Evolutionary conservation across 2,113 vertebrate genomes (phyloP).

Genomic region (Stegastes partitus): DNA sequence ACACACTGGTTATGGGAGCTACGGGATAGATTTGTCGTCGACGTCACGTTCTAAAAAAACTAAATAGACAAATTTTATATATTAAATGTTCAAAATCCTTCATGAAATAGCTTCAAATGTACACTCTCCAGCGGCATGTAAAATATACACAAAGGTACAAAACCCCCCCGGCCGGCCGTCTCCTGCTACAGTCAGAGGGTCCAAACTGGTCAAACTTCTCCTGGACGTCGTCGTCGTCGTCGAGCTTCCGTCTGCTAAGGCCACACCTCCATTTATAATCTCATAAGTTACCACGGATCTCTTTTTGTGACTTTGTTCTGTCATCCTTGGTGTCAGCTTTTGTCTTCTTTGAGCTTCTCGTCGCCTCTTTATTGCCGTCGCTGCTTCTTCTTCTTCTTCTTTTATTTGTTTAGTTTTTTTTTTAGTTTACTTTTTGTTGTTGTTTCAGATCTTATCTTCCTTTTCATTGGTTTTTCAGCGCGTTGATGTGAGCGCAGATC

Average conservation of each 20-base stretch:
- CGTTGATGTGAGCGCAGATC: constrained; percentile 98
- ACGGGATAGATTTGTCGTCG: constrained; percentile 75
- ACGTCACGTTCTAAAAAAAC: constrained; percentile 81
- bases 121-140: constrained; percentile 80
- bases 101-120: constrained; percentile 83
- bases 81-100: constrained; percentile 88
- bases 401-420: neutral
- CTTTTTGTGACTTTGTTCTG: constrained; percentile 66
- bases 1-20: constrained; percentile 80
- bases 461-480: constrained; percentile 90
- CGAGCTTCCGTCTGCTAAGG: constrained; percentile 49
- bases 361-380: constrained; percentile 52
- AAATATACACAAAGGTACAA: constrained; percentile 84
- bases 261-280: constrained; percentile 62
- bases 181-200: constrained; percentile 59
- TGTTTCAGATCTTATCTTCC: too few relatives aligned
- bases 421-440: too few relatives aligned
- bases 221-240: constrained; percentile 36
- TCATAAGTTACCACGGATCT: constrained; percentile 46
- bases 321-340: constrained; percentile 62
- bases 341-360: neutral
- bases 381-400: neutral
- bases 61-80: constrained; percentile 87
- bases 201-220: constrained; percentile 39
- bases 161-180: constrained; percentile 51